phyloP scores from a whole-genome alignment of 2,797 vertebrate genomes.

The Neopelma chrysocephalum region DNA sequence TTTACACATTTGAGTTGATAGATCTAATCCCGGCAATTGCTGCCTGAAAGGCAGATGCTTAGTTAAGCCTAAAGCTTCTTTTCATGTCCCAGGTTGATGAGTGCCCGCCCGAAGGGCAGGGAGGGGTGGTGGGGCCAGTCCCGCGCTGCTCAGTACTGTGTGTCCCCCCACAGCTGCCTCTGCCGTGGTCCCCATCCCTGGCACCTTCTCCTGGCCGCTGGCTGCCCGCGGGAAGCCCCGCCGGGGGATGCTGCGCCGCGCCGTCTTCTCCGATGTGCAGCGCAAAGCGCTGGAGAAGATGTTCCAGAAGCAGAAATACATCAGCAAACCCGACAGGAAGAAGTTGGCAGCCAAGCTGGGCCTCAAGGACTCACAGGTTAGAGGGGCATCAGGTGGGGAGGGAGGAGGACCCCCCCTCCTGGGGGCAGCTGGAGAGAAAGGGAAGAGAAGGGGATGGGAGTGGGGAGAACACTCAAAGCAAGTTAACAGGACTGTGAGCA shows the following conservation, averaged over 20 bases:
- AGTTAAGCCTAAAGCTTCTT: conserved; percentile 62
- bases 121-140: fast-evolving
- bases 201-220: conserved; percentile 95
- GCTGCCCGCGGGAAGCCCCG: conserved; percentile 92
- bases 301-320: conserved; percentile 99
- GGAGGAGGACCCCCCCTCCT: fast-evolving
- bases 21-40: conserved; percentile 65
- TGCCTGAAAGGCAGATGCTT: conserved; percentile 34
- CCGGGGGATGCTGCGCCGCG: conserved; percentile 92
- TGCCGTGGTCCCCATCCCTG: conserved; percentile 90
- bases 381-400: fast-evolving
- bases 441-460: not conserved
- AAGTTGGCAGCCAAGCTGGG: conserved; percentile 92
- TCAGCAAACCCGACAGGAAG: conserved; percentile 97
- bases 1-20: conserved; percentile 50
- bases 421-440: fast-evolving
- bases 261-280: conserved; percentile 96
- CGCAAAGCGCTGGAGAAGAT: conserved; percentile 97
- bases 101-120: not conserved
- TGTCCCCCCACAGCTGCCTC: conserved; percentile 78
- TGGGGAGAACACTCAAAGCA: not conserved
- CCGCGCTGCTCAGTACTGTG: fast-evolving
- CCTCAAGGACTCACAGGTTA: conserved; percentile 96
- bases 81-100: conserved; percentile 32
- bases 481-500: not conserved